Evolutionary conservation across 2,797 vertebrate genomes (phyloP), one percentile per base, ranked within the genome.

Genomic region (Avahi laniger): DNA sequence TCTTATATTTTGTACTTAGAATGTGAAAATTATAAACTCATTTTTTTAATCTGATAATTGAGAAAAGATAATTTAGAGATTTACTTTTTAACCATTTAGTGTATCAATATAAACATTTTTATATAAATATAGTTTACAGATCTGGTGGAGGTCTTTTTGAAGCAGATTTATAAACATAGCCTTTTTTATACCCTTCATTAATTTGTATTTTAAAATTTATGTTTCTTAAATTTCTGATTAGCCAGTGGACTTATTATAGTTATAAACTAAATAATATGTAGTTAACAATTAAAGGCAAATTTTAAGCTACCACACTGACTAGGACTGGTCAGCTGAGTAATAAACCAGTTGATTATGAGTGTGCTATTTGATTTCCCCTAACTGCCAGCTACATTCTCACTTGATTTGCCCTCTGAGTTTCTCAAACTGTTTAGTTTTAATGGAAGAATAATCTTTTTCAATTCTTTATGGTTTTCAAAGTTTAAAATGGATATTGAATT

Each of bases 1-100:
- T 95, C 46, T 81, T 93, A 8, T 17, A 69, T 93, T 97, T 94
- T 59, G 15, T 87, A 89, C 13, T 82, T 95, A 87, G 10, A 94
- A 76, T 72, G 61, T 89, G 57, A 87, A 89, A 86, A 30, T 65
- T 91, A 69, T 70, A 59, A 93, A 52, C 48, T 76, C 28, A 52
- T 43, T 61, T n/a, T 63, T 84, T 91, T 61, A 84, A 33, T 70
- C 82, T 65, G 59, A 72, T 91, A n/a, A 72, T 41, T 76, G 18
- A 92, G 70, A 41, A 78, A 88, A 84, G 20, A 52, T 57, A 52
- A 28, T 85, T 73, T 92, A 28, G 65, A 67, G 46, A 20, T 73
- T 83, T 75, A 87, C 22, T 46, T 92, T 95, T 61, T 84, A 78
- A 26, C 67, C 26, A 63, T 94, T 94, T 79, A 61, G 0, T 52